phyloP scores from a whole-genome alignment of 2,797 vertebrate genomes.

The Ctenopoma multispine region DNA sequence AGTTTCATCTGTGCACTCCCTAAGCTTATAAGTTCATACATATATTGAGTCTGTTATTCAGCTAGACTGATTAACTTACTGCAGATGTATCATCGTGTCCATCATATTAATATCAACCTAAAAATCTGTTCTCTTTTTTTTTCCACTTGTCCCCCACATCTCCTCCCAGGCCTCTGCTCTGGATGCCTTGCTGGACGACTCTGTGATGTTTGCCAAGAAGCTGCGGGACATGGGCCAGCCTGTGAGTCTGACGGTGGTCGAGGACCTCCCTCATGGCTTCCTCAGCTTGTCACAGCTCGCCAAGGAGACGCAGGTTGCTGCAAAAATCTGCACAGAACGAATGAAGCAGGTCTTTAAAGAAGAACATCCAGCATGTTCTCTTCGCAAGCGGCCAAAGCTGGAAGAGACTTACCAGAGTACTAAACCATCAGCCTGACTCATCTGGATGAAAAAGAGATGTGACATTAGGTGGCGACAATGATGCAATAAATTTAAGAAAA shows the following conservation, averaged over 20 bases:
- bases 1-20: too few relatives aligned
- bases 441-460: background rate
- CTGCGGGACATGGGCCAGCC: slow-evolving; percentile 85
- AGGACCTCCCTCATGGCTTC: slow-evolving; percentile 93
- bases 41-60: too few relatives aligned
- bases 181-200: slow-evolving; percentile 92
- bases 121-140: too few relatives aligned
- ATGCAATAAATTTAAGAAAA: slow-evolving; percentile 7
- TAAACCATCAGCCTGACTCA: background rate
- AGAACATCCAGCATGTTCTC: background rate
- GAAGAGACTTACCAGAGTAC: slow-evolving; percentile 35
- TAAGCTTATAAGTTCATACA: too few relatives aligned
- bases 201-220: slow-evolving; percentile 91
- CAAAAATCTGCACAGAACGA: slow-evolving; percentile 80
- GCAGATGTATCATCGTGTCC: too few relatives aligned
- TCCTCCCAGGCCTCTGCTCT: slow-evolving; percentile 87
- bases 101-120: too few relatives aligned
- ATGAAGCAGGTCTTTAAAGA: slow-evolving; percentile 83
- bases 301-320: slow-evolving; percentile 87
- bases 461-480: background rate
- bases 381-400: slow-evolving; percentile 45
- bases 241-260: slow-evolving; percentile 87
- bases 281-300: slow-evolving; percentile 87
- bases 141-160: background rate
- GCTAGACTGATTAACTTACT: too few relatives aligned